Conservation (phyloP, 2,797 vertebrate genomes). For the Scyliorhinus canicula region DNA sequence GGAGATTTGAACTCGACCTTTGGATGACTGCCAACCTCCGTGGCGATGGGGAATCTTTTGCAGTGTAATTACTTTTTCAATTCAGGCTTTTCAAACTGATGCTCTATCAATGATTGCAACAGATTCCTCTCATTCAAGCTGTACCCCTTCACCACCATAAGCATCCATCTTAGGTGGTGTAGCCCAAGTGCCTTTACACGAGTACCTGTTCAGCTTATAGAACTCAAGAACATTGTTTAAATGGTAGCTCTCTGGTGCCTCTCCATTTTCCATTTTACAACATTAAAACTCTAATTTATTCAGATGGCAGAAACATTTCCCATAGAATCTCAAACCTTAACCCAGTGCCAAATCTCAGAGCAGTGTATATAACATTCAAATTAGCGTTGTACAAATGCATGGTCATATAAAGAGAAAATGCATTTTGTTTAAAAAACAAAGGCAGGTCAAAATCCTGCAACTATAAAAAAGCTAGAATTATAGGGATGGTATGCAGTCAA, state of each 20-base stretch:
- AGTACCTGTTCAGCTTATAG: neutral
- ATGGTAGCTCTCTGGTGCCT: neutral
- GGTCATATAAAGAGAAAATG: neutral
- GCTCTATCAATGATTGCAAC: neutral
- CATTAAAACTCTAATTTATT: neutral
- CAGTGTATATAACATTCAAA: neutral
- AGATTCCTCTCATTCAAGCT: neutral
- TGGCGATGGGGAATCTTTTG: neutral
- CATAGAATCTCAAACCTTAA: too few species aligned
- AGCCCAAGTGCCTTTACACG: neutral
- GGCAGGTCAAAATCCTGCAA: neutral
- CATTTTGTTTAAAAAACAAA: neutral
- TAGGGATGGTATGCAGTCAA: neutral
- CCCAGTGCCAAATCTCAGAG: neutral
- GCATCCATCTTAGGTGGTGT: neutral
- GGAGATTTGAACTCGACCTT: neutral
- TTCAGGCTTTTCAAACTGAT: neutral
- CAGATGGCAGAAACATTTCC: neutral
- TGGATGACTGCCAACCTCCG: neutral
- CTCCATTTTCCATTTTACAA: neutral
- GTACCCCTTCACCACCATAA: neutral
- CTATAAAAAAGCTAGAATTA: neutral
- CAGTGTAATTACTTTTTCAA: neutral
- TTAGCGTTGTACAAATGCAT: neutral
- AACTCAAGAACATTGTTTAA: neutral